Base-by-base conservation (phyloP, 2,113 vertebrate species). In the Sterna hirundo region DNA sequence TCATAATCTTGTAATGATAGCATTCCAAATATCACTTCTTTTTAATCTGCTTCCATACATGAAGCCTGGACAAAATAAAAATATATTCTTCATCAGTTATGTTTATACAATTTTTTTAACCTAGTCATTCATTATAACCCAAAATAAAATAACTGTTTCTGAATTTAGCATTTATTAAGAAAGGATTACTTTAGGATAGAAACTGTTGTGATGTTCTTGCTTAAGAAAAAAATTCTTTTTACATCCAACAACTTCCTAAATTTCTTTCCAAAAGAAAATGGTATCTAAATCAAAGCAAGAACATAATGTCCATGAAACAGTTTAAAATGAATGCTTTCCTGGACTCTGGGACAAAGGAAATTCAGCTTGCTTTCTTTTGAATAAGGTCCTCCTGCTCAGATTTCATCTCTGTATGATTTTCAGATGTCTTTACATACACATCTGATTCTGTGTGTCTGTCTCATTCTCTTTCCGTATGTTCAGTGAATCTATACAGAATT, bases 321-420 rank as follows among this genome's bases (percentile, higher is more conserved):
- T 76, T 91, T 64, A 32, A 78, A 95, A 66, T 34, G 13, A 69
- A 21, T 0, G 0, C 15, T 83, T 88, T 29, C 20, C 32, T 69
- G 44, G 21, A 30, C 23, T 46, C 18, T 49, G 66, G 58, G 49
- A 87, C 77, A 82, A 95, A 94, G 55, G 55, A 83, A 94, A 83
- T 80, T 17, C 25, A 44, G 27, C 34, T 47, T 51, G 36, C 7
- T 49, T 49, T 60, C 6, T n/a, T n/a, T 62, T 2, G 5, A 75
- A 23, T 75, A 82, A 70, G 64, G 46, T 49, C 44, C 5, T 94
- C 36, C 40, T 38, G 80, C 80, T 95, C 74, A 46, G 78, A 51
- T 95, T 93, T 92, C 72, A 65, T 94, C 57, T 89, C 18, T 16
- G 40, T 61, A 58, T 87, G 77, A 89, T 96, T 95, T 96, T 96